Evolutionary conservation across 1,140 invertebrate genomes (phyloP), one percentile per base, ranked within the genome.

Genomic region (Drosophila sechellia): DNA sequence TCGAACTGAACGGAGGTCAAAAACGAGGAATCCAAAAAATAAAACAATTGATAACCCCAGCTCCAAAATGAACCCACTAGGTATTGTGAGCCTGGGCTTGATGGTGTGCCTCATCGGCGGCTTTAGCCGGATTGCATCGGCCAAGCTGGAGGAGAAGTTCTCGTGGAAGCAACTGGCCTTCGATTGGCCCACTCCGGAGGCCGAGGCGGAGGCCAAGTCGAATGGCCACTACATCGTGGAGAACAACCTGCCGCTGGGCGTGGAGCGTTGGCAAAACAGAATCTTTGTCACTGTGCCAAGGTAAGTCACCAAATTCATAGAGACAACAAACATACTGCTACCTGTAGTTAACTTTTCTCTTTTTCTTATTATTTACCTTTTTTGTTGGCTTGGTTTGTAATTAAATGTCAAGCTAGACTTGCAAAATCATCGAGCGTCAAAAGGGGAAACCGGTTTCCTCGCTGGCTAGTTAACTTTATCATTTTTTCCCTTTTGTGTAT

Each of bases 241-340:
- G 56, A 95, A 96, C 86, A 96, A 96, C 92, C 87, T 96, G 61
- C 96, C 96, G 2, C 92, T 96, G 13, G 96, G 96, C 22, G 55
- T 97, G 54, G 95, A 94, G 42, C 92, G 94, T 35, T 96, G 95
- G 95, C 93, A 94, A 58, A 94, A 96, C 89, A 96, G 96, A 93
- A 78, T 97, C 43, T 96, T 97, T 81, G 92, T 97, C 52, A 96
- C 96, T 3, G 94, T 96, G 5, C 95, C 96, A 58, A 94, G 93
- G 93, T 94, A 91, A 90, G 53, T 70, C 43, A 53, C 57, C 50
- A 43, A 45, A 70, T 70, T 57, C 6, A 49, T 15, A 54, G 20
- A 31, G 27, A 31, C 27, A 31, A 8, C 27, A 31, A 31, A 31
- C 8, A 1, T 31, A 31, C 40, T 42, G 59, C 57, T 65, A 72